Base-by-base conservation (phyloP, 2,797 vertebrate species). In the Sarcophilus harrisii region DNA sequence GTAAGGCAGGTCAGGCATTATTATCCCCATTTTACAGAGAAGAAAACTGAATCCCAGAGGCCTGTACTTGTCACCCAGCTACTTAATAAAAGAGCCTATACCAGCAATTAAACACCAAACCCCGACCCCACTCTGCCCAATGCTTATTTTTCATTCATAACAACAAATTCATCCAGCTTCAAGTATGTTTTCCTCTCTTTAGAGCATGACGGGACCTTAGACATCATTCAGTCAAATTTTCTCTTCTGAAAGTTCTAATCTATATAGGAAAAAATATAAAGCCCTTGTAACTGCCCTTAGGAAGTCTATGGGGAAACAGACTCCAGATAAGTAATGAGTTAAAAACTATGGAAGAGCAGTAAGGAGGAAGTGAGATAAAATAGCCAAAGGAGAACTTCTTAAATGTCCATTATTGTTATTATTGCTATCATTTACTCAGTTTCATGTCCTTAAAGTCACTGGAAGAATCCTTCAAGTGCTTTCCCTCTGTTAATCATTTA, bases 1-100 rank as follows among this genome's bases (percentile, higher is more conserved):
- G 27, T 49, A 87, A 73, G 73, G 38, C 38, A 87, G 73, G 73
- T 87, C 38, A 87, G 38, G 24, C 38, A 38, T 87, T 87, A 87
- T 87, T 87, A 87, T 87, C 24, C 73, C 73, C 73, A 87, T 87
- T 87, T 87, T 45, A 87, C 73, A 87, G 73, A 87, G 73, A 87
- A 87, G 73, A 87, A 87, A 45, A 87, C 73, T 45, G 73, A 87
- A 87, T 87, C 38, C 38, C 73, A 87, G 73, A 87, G 73, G 73
- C 38, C 11, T 87, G 24, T 49, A 27, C 73, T 49, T 49, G 73
- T 49, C 73, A 27, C 38, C 49, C 27, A 21, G 73, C 24, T 87
- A 11, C 38, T 45, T 87, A 87, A 87, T 24, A 45, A 38, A 87
- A 27, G 38, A 87, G 9, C 73, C 38, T 45, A 13, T 10, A 1